Conservation (phyloP, 2,113 vertebrate species). For the Ceyx melanurus region DNA sequence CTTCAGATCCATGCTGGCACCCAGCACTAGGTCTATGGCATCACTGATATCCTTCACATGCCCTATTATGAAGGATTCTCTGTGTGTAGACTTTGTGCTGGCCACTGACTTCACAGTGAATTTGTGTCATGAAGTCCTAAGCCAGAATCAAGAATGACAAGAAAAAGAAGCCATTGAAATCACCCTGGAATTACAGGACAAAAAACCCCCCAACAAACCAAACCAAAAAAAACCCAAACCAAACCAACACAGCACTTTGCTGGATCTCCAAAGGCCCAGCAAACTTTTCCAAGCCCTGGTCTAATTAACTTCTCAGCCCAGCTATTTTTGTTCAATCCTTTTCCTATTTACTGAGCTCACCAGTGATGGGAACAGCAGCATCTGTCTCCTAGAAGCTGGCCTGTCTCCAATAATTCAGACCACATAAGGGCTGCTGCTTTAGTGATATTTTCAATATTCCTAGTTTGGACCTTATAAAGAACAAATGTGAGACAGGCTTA, state of each 20-base stretch:
- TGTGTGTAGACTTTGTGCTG: neutral
- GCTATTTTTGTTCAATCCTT: neutral
- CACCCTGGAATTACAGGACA: neutral
- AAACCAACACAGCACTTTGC: neutral
- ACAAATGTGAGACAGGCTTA: neutral
- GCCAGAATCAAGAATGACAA: neutral
- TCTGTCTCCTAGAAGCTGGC: neutral
- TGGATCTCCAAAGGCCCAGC: neutral
- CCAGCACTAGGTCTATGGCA: neutral
- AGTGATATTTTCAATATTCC: neutral
- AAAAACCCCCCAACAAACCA: too few species aligned
- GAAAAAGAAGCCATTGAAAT: neutral
- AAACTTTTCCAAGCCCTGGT: neutral
- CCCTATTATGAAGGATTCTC: neutral
- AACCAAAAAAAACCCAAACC: neutral
- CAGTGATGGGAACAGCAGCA: neutral
- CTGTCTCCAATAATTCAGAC: neutral
- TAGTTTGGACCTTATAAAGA: neutral
- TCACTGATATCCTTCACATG: neutral
- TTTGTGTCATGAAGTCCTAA: neutral
- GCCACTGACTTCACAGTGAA: neutral
- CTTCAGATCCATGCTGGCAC: neutral
- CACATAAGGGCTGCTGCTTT: neutral
- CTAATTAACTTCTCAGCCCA: neutral
- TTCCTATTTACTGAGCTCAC: neutral